phyloP scores from a whole-genome alignment of 2,113 vertebrate species.

The Melozone crissalis region DNA sequence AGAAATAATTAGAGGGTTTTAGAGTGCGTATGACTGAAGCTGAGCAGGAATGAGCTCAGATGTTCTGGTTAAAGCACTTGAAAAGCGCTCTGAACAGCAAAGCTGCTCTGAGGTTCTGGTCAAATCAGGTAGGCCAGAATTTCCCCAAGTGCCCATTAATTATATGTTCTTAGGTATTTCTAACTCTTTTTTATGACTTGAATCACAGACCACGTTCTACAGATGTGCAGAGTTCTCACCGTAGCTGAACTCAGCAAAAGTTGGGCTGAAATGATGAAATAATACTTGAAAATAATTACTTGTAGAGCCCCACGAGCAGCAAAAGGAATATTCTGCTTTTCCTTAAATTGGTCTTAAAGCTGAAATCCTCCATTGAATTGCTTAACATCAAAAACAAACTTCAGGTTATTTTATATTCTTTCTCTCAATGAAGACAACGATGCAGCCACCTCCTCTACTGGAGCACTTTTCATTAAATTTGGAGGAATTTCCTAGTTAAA shows the following conservation, averaged over 20 bases:
- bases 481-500: not conserved
- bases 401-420: not conserved
- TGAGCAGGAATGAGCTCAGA: not conserved
- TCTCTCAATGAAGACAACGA: not conserved
- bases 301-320: fast-evolving
- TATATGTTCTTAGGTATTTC: not conserved
- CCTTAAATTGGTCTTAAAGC: not conserved
- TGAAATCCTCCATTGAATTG: not conserved
- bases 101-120: not conserved
- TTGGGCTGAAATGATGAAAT: not conserved
- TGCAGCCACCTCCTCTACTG: not conserved
- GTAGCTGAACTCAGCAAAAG: not conserved
- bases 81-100: not conserved
- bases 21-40: not conserved
- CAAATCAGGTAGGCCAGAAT: not conserved
- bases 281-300: not conserved
- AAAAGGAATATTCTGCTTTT: not conserved
- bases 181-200: not conserved
- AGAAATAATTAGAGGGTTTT: not conserved
- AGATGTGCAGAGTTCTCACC: not conserved
- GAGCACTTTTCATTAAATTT: not conserved
- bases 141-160: not conserved
- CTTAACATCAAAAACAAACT: not conserved
- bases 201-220: not conserved
- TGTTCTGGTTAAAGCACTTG: not conserved